A percentile compares a stretch with the other conserved stretches of the same genome.
Conservation (phyloP, 92 coral and sea anemone genomes). For the Zoanthus solanderi region DNA sequence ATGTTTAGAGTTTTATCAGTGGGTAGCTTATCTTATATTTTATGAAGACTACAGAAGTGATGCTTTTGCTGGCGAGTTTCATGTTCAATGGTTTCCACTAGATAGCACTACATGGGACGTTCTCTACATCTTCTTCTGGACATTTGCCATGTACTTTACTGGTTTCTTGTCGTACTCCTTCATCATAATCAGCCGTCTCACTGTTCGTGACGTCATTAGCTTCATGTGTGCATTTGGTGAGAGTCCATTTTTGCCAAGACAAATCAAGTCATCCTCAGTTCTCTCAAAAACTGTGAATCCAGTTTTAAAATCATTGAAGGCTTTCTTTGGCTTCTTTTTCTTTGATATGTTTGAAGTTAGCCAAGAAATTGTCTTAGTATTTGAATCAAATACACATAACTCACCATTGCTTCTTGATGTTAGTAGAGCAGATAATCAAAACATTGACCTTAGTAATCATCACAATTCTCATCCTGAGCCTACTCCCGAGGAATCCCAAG, state of each 20-base stretch:
- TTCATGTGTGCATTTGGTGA: constrained; percentile 90
- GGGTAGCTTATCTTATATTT: constrained; percentile 80
- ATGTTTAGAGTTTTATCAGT: constrained; percentile 81
- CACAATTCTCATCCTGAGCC: constrained; percentile 18
- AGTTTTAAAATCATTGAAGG: constrained; percentile 43
- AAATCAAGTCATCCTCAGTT: constrained; percentile 45
- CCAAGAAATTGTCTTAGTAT: constrained; percentile 73
- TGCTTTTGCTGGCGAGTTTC: constrained; percentile 70
- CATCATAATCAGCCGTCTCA: constrained; percentile 79
- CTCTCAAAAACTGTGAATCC: constrained; percentile 54
- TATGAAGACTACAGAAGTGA: constrained; percentile 53
- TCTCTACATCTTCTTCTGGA: constrained; percentile 83
- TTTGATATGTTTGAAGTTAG: constrained; percentile 80
- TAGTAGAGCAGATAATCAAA: neutral
- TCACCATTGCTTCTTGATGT: neutral
- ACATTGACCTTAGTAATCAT: constrained; percentile 45
- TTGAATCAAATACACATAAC: constrained; percentile 49
- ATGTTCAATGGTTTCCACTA: constrained; percentile 53
- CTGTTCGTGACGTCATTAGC: constrained; percentile 81
- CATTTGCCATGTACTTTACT: constrained; percentile 79
- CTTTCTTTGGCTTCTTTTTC: constrained; percentile 71
- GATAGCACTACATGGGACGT: constrained; percentile 65
- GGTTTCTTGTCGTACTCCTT: constrained; percentile 88
- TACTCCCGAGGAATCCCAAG: constrained; percentile 34
- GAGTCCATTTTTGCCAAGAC: constrained; percentile 73